Evolutionary conservation across 1,140 invertebrate genomes (phyloP).

Genomic region (Drosophila elegans): DNA sequence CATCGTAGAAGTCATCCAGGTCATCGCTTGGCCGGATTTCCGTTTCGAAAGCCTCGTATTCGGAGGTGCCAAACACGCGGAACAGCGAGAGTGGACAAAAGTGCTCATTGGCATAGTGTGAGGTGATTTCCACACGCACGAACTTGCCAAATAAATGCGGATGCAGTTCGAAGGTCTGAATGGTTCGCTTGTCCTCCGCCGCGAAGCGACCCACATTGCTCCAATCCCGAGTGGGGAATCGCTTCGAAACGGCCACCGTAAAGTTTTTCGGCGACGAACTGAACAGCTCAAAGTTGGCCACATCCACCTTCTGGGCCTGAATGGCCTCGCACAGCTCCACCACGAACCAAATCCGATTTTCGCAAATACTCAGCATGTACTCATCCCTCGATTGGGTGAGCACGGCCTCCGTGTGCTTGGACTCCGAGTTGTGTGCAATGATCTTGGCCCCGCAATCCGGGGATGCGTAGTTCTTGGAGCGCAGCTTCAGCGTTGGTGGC

Average conservation of each 20-base stretch:
- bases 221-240: conserved; percentile 97
- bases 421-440: conserved; percentile 95
- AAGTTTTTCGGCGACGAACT: conserved; percentile 98
- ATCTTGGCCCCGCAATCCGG: conserved; percentile 99
- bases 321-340: conserved; percentile 99
- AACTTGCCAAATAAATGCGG: conserved; percentile 96
- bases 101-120: conserved; percentile 98
- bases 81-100: conserved; percentile 98
- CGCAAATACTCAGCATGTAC: conserved; percentile 99
- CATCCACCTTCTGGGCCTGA: conserved; percentile 96
- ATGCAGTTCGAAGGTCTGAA: conserved; percentile 94
- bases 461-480: conserved; percentile 96
- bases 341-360: conserved; percentile 96
- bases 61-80: conserved; percentile 95
- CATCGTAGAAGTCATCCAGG: conserved; percentile 88
- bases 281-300: conserved; percentile 99
- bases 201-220: conserved; percentile 93
- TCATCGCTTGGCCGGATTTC: conserved; percentile 89
- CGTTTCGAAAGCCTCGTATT: conserved; percentile 93
- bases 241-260: conserved; percentile 93
- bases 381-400: conserved; percentile 96
- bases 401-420: conserved; percentile 93
- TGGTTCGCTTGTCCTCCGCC: conserved; percentile 93
- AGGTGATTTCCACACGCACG: conserved; percentile 95
- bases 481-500: conserved; percentile 87